These are phyloP conservation scores for Ciconia nigra DNA, from an alignment of 2,797 vertebrate species.

Conservation along the genomic window DNA sequence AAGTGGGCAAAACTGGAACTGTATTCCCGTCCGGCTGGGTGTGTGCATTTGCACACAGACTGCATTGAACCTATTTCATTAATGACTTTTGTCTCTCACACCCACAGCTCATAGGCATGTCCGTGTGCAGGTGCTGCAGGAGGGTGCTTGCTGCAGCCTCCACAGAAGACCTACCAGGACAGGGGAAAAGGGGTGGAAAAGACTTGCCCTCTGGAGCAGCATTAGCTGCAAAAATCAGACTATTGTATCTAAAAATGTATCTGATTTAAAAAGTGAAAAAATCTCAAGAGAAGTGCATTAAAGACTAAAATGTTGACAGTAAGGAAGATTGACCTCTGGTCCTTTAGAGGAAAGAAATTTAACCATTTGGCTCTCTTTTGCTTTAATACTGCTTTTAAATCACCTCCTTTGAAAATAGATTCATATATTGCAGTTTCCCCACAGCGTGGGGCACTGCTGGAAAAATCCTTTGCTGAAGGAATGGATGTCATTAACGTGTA, in stretches of 20 bases:
- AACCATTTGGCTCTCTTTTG: neutral
- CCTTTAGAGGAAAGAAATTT: neutral
- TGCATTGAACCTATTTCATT: neutral
- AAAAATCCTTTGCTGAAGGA: neutral
- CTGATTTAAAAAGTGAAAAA: neutral
- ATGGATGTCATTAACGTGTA: neutral
- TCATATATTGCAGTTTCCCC: neutral
- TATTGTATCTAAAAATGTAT: neutral
- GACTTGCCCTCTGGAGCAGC: neutral
- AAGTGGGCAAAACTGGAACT: neutral
- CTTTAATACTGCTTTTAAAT: neutral
- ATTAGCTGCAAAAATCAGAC: neutral
- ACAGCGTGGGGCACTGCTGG: neutral
- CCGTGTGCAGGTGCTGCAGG: neutral
- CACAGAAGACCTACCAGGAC: neutral
- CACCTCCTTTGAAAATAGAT: neutral
- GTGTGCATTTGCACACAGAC: neutral
- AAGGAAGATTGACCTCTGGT: neutral
- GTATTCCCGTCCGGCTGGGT: neutral
- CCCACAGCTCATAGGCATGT: neutral
- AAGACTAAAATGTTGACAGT: neutral
- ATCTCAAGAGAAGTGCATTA: neutral
- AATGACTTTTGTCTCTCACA: neutral
- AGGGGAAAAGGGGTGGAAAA: neutral
- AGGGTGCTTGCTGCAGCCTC: neutral